phyloP scores from a whole-genome alignment of 2,797 vertebrate species.

The Cossypha dichroa region DNA sequence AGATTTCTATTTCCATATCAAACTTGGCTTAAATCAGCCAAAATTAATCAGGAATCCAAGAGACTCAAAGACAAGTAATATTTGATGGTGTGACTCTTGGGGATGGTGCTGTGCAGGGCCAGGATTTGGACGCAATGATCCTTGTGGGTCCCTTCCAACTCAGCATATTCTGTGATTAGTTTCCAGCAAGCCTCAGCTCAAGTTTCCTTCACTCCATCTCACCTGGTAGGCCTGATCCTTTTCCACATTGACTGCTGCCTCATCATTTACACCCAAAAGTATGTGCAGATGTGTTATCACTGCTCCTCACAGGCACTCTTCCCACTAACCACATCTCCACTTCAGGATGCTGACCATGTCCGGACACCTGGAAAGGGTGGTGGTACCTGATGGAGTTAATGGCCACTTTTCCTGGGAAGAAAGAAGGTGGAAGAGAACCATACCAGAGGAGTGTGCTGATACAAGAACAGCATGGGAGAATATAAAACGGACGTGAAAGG shows the following conservation, averaged over 20 bases:
- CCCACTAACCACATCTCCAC: rapidly evolving
- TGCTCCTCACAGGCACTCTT: not conserved
- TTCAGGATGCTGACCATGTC: not conserved
- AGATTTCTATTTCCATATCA: not conserved
- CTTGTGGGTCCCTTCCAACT: not conserved
- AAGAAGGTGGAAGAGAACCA: not conserved
- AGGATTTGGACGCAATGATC: not conserved
- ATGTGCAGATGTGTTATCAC: not conserved
- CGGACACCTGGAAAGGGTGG: not conserved
- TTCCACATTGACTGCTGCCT: not conserved
- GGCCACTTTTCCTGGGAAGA: not conserved
- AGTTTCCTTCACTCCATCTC: not conserved
- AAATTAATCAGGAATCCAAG: not conserved
- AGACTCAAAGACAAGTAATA: not conserved
- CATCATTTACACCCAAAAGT: not conserved
- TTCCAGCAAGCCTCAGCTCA: not conserved
- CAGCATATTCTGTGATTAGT: not conserved
- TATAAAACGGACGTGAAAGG: not conserved
- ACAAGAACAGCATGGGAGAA: not conserved
- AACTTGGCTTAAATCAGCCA: not conserved
- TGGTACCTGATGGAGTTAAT: not conserved
- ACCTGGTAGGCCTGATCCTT: not conserved
- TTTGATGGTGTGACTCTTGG: not conserved
- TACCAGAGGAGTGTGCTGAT: not conserved
- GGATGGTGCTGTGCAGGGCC: not conserved